Evolutionary conservation across 2,797 vertebrate genomes (phyloP), one percentile per base, ranked within the genome.

Genomic region (Phrynocephalus vlangalii): DNA sequence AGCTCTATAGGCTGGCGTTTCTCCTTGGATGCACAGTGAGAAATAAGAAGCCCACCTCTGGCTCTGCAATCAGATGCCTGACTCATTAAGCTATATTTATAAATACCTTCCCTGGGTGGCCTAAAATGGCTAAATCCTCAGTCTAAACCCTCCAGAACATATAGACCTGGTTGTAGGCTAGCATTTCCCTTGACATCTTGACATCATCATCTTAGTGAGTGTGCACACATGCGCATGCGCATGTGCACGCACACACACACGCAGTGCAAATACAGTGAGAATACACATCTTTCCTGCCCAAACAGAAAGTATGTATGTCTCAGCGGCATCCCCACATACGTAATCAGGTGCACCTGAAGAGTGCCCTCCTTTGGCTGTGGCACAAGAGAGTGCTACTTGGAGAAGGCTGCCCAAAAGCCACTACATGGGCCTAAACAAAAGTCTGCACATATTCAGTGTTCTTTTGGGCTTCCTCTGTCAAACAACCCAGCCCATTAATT

Each of bases 401-500:
- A 85, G 73, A 44, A 50, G 2, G n/a, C 7, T 9, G 22, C 7
- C 8, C 28, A 6, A 60, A 52, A 83, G 44, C 15, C 5, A 15
- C 28, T 71, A 22, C 52, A 20, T 22, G 33, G 22, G 18, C n/a
- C 8, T 24, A n/a, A 67, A 7, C 8, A 66, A 6, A 38, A 16
- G 13, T 63, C 18, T 33, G 52, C 52, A 56, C 52, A 56, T 56
- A 56, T 9, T 56, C 38, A 3, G 3, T 67, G 38, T 30, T 20
- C 38, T n/a, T 63, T 38, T 28, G 13, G 28, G 48, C 38, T 82
- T 66, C 26, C 28, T 66, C 60, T 67, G n/a, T 30, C 13, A 67
- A n/a, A 92, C 91, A 92, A 87, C 83, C 94, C 87, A 92, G 83
- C 24, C 84, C 28, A 50, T 79, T 85, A 90, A 93, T 78, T 68